Base-by-base conservation (phyloP, 2,113 vertebrate genomes). In the Tragulus kanchil region DNA sequence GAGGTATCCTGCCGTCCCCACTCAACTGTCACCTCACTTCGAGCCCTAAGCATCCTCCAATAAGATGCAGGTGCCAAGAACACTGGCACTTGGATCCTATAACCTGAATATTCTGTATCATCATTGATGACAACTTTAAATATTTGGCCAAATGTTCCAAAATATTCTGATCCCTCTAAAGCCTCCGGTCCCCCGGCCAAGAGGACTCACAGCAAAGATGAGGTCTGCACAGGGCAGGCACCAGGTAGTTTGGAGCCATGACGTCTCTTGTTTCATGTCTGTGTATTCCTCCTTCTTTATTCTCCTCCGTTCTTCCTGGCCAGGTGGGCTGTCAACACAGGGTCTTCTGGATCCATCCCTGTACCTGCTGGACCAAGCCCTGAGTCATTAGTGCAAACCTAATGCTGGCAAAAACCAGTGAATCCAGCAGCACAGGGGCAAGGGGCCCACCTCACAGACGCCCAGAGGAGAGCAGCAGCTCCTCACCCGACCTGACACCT, bases 81-180 rank as follows among this genome's bases (percentile, higher is more conserved):
- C 99, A 69, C 99, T 99, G 97, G 99, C 99, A 98, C 99, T 99
- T 73, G 99, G 99, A 98, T 99, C 99, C 99, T 99, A 99, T 99
- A 99, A 99, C 99, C 99, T 97, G 99, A 99, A 92, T 99, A 99
- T 83, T 99, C 99, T 93, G 99, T 99, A 98, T 99, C 99, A 98
- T 99, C 99, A 98, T 99, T 99, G 97, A 99, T 99, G 90, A 99
- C 99, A 98, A 99, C 99, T 99, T 99, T 99, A 98, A 99, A 99
- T 98, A 99, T 99, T 99, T 99, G 99, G 96, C 99, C 99, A 97
- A 99, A 99, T 98, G 99, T 99, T 89, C 99, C 99, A 98, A 99
- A 99, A 98, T 99, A 99, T 97, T 99, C 99, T 94, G 99, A 99
- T 98, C 99, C 98, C 98, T 99, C 99, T 98, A 99, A 99, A 98